Conservation (phyloP, 2,797 vertebrate species). For the Gymnothorax javanicus region DNA sequence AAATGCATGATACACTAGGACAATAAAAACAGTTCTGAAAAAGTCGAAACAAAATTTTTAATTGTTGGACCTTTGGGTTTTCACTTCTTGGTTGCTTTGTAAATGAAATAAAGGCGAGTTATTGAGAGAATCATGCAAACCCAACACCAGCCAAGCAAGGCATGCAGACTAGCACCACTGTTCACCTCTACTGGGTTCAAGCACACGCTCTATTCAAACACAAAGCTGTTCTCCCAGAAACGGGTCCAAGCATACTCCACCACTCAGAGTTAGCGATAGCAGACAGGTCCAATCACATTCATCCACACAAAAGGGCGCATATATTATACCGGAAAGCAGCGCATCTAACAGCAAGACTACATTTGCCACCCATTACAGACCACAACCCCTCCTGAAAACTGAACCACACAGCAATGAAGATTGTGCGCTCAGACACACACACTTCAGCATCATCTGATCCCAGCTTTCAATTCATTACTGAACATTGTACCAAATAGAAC, state of each 20-base stretch:
- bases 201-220: background rate
- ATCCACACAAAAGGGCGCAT: background rate
- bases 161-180: background rate
- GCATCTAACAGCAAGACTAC: conserved; percentile 37
- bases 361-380: conserved; percentile 38
- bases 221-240: background rate
- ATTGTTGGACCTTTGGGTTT: conserved; percentile 12
- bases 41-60: background rate
- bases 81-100: background rate
- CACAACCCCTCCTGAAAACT: conserved; percentile 6
- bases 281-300: background rate
- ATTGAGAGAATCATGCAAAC: conserved; percentile 24
- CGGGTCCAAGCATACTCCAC: background rate
- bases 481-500: background rate
- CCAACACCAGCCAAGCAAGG: background rate
- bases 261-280: background rate
- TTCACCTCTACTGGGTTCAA: background rate
- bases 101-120: background rate
- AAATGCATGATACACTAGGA: background rate
- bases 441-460: conserved; percentile 18
- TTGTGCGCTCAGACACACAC: conserved; percentile 37
- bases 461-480: background rate
- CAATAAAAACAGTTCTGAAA: background rate
- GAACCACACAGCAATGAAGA: conserved; percentile 29
- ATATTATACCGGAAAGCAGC: background rate